Percentiles rank a stretch among this genome's conserved stretches.
Evolutionary conservation across 2,888 invertebrate species (phyloP).

Genomic region (Sinopyrophorus schimmeli): DNA sequence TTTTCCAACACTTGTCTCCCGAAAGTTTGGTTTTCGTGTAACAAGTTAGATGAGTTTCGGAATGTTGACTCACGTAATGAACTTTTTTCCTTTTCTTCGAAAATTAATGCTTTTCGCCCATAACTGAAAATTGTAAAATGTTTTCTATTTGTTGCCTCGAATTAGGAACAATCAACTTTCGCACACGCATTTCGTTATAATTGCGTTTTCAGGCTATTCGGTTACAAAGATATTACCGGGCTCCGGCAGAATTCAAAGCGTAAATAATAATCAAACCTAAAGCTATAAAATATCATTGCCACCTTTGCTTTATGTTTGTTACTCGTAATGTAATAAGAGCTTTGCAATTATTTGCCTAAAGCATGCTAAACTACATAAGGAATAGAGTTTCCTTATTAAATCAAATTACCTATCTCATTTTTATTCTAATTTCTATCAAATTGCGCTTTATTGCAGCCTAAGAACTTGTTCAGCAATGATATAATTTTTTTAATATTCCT

Average conservation of each 20-base stretch:
- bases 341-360: too few species aligned
- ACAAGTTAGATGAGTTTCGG: conserved; percentile 9
- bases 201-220: conserved; percentile 13
- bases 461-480: too few species aligned
- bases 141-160: neutral
- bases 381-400: too few species aligned
- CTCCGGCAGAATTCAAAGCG: conserved; percentile 10
- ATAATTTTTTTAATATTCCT: too few species aligned
- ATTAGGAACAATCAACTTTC: conserved; percentile 14
- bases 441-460: too few species aligned
- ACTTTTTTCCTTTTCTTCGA: conserved; percentile 8
- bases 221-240: conserved; percentile 8
- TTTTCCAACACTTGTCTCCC: conserved; percentile 5
- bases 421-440: too few species aligned
- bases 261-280: conserved; percentile 9
- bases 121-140: conserved; percentile 1
- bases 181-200: conserved; percentile 8
- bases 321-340: neutral
- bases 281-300: conserved; percentile 10
- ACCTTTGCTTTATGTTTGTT: conserved; percentile 11
- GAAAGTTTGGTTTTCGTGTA: conserved; percentile 8
- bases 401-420: too few species aligned
- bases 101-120: conserved; percentile 8
- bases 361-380: too few species aligned
- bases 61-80: conserved; percentile 10